Evolutionary conservation across 2,797 vertebrate genomes (phyloP), one percentile per base, ranked within the genome.

Genomic region (Sorex maritimensis): DNA sequence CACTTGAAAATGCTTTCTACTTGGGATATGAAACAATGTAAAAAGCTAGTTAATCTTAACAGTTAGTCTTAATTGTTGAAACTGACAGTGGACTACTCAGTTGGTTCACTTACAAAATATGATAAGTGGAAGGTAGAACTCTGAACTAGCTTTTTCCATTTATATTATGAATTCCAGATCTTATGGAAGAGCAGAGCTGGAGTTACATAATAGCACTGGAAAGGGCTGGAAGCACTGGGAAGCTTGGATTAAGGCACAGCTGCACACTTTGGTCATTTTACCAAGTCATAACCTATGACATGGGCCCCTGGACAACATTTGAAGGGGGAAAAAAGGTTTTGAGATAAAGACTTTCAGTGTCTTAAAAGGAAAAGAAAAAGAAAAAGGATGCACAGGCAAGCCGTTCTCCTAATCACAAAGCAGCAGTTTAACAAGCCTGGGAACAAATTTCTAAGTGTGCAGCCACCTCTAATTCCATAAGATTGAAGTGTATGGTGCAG

Each of bases 81-180:
- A 81, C 69, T 75, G 88, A 65, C 46, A 73, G 86, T 82, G 34
- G 30, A 55, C 75, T 95, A 38, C 87, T 89, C 87, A 63, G 41
- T 61, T 92, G 78, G 71, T 61, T 97, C 78, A 81, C 44, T 88
- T 13, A 52, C 28, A 41, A 55, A 61, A 68, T 75, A 73, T 2
- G 41, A 4, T 13, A 24, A 6, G 44, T 91, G 73, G 78, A 90
- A 88, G 44, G 73, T 24, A 77, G 73, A 44, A 55, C n/a, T 90
- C 21, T 2, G 23, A 89, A 96, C 93, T 96, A 95, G 97, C 93
- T 96, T 95, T 96, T 96, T 94, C 86, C 96, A 96, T 95, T 96
- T 95, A 81, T 93, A 94, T 96, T 94, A 95, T 94, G 95, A 93
- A 97, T 91, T 94, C 69, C 95, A 97, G 84, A 19, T 78, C 52